Conservation (phyloP, 1,140 invertebrate species). For the Caenorhabditis briggsae region DNA sequence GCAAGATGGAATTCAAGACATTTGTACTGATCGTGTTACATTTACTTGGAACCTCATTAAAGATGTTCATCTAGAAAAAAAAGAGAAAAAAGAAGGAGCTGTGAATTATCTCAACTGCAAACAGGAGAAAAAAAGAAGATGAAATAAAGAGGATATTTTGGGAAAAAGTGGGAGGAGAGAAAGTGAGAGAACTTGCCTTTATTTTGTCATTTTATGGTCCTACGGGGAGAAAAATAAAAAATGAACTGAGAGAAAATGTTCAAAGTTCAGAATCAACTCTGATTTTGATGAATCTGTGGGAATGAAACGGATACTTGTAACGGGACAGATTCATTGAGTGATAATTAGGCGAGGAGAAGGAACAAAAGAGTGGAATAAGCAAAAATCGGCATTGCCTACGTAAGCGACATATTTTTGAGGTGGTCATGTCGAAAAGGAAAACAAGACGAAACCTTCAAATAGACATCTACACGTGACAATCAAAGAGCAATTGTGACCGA, state of each 20-base stretch:
- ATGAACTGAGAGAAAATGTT: neutral
- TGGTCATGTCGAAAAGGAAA: conserved; percentile 23
- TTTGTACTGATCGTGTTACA: neutral
- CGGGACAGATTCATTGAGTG: neutral
- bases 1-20: neutral
- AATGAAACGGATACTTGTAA: neutral
- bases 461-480: conserved; percentile 44
- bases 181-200: neutral
- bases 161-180: neutral
- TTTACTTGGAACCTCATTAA: neutral
- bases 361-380: neutral
- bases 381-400: conserved; percentile 4
- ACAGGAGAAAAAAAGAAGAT: neutral
- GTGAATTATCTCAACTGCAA: conserved; percentile 32
- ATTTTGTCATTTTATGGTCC: conserved; percentile 8
- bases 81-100: neutral
- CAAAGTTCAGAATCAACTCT: conserved; percentile 14
- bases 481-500: conserved; percentile 51
- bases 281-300: neutral
- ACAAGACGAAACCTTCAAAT: neutral
- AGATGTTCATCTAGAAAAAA: neutral
- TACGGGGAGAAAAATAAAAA: neutral
- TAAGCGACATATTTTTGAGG: conserved; percentile 8
- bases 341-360: conserved; percentile 39
- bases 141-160: neutral